Base-by-base conservation (phyloP, 2,888 invertebrate species). In the Thera britannica region DNA sequence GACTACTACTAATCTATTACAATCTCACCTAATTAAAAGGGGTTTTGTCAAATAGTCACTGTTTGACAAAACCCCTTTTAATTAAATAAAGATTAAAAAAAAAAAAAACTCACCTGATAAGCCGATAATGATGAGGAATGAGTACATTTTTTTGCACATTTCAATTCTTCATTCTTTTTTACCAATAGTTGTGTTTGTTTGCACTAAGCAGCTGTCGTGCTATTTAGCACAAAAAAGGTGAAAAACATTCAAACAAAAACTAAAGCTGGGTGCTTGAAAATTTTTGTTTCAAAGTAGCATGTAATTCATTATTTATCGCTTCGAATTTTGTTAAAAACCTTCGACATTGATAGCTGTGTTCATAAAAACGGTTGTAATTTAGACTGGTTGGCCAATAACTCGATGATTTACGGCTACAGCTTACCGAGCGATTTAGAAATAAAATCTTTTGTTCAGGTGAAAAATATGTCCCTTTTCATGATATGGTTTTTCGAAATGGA, bases 301-400 rank as follows among this genome's bases (percentile, higher is more conserved):
- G 23, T 51, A 23, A 6, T 23, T 23, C 12, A 51, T 51, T 51
- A 23, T 51, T 23, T 51, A 46, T 46, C 8, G n/a, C 34, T 23
- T 54, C 35, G 62, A 68, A 68, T 44, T 68, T 44, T 38, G 11
- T 48, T 55, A 55, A 60, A 58, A 67, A 35, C 46, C 38, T 11
- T 34, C 23, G 11, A 55, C 58, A 62, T 63, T 63, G 67, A 63
- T 63, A 62, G 38, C 51, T 41, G 36, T 49, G 51, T 65, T 65
- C 59, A 62, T 62, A 65, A 62, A 52, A 65, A 62, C 56, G 65
- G 55, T 58, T 62, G 69, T 69, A 56, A 69, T 63, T 70, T 57
- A 62, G 62, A 60, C 63, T 52, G 44, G 41, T 35, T 54, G 66
- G 52, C 66, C 65, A 63, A 70, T 70, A 70, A 57, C 69, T 54